phyloP scores from a whole-genome alignment of 2,888 invertebrate genomes.

The Ommatoiulus sabulosus region DNA sequence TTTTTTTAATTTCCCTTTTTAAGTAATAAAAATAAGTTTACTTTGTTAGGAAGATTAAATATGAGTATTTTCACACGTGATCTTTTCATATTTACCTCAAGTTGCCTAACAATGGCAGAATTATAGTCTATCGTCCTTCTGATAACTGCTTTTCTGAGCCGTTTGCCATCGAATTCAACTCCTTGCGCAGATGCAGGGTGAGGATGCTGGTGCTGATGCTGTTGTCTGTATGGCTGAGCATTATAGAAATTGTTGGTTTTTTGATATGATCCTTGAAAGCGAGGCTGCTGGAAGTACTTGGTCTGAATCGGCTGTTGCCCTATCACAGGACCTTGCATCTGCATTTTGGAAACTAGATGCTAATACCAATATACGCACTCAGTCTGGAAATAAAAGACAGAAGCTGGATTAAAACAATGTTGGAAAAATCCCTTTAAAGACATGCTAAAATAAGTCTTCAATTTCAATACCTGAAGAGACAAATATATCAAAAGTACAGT shows the following conservation, averaged over 20 bases:
- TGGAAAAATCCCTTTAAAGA: neutral
- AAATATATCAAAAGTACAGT: too few relatives aligned
- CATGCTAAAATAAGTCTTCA: neutral
- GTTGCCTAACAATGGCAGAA: conserved; percentile 89
- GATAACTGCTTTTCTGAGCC: conserved; percentile 95
- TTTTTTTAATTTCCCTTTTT: too few relatives aligned
- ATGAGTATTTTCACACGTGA: too few relatives aligned
- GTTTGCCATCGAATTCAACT: conserved; percentile 92
- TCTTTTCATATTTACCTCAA: conserved; percentile 76
- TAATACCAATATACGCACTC: neutral
- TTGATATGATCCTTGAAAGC: conserved; percentile 50
- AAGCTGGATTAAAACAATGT: neutral
- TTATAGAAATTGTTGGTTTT: conserved; percentile 53
- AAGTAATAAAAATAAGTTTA: too few relatives aligned
- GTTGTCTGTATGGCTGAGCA: conserved; percentile 48
- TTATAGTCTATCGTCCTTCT: conserved; percentile 98
- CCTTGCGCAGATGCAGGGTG: conserved; percentile 59
- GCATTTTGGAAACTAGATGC: conserved; percentile 10
- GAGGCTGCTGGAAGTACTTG: conserved; percentile 39
- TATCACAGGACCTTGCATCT: conserved; percentile 47
- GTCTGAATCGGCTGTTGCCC: neutral
- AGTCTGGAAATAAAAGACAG: neutral
- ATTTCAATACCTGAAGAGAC: neutral
- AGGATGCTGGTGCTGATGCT: conserved; percentile 53
- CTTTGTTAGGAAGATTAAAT: too few relatives aligned